Conservation (phyloP, 2,797 vertebrate genomes). For the Macropodus opercularis region DNA sequence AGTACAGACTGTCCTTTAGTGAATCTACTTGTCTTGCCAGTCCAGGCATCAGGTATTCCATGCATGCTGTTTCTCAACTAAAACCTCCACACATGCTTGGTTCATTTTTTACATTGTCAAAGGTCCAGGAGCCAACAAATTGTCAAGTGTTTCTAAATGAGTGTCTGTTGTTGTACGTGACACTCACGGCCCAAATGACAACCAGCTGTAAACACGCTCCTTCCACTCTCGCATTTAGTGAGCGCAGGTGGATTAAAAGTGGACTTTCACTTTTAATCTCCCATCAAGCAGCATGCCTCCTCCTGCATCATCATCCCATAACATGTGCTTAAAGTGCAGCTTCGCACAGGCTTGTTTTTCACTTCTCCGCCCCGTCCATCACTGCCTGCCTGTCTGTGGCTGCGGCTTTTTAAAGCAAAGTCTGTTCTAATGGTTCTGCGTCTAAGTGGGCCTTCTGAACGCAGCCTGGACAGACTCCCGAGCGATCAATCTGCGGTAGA, state of each 20-base stretch:
- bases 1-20: neutral
- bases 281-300: slow-evolving; percentile 31
- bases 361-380: slow-evolving; percentile 19
- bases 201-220: neutral
- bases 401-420: slow-evolving; percentile 10
- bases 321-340: neutral
- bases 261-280: neutral
- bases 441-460: slow-evolving; percentile 45
- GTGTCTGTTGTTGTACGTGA: too few relatives aligned
- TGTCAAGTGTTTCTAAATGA: too few relatives aligned
- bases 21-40: neutral
- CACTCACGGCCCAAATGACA: neutral
- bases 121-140: too few relatives aligned
- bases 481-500: slow-evolving; percentile 12
- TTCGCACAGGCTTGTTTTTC: slow-evolving; percentile 17
- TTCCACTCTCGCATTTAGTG: neutral
- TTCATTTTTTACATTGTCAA: neutral
- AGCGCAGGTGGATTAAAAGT: slow-evolving; percentile 13
- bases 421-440: slow-evolving; percentile 44
- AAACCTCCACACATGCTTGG: neutral
- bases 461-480: neutral
- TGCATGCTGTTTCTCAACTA: neutral
- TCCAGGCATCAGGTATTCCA: neutral
- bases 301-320: slow-evolving; percentile 26
- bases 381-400: slow-evolving; percentile 39